Base-by-base conservation (phyloP, 2,113 vertebrate genomes). In the Coryphaenoides rupestris region DNA sequence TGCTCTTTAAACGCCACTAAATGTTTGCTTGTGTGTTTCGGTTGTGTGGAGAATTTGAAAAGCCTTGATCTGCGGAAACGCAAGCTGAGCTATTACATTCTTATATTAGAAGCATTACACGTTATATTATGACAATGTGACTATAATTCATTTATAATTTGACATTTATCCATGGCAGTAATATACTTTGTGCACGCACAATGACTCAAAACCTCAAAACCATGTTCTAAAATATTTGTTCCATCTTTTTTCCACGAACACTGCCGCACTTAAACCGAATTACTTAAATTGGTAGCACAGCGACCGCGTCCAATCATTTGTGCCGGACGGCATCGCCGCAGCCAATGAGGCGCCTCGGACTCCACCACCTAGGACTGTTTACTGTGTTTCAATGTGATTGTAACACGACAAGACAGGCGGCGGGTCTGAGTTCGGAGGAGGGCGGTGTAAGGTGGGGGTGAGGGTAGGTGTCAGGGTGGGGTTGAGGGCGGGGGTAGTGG, bases 331-430 rank as follows among this genome's bases (percentile, higher is more conserved):
- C 70, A 66, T 60, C 62, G 54, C n/a, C n/a, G n/a, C n/a, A n/a
- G 79, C 73, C 66, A 70, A 55, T 75, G 70, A 60, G 53, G 22
- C 3, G 55, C 60, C 63, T 60, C 46, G 49, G 58, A 78, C 17
- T 63, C 58, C 59, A 67, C 63, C 68, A 67, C 49, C 62, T 53
- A 17, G 64, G 10, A 22, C 26, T 70, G 5, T 17, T 28, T 61
- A 58, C 60, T 17, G 63, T 14, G 60, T 40, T 10, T 52, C 54
- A n/a, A 66, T 60, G 70, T 46, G 50, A 33, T 69, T 54, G 68
- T 57, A 68, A 63, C 21, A 47, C 62, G 50, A 59, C 58, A 22
- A 68, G 72, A 73, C 45, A 67, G 65, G 17, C 40, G 12, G 56
- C 52, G 47, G 63, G 54, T 73, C 55, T 63, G 33, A 56, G 73